Conservation (phyloP, 2,797 vertebrate genomes). For the Malurus leucopterus region DNA sequence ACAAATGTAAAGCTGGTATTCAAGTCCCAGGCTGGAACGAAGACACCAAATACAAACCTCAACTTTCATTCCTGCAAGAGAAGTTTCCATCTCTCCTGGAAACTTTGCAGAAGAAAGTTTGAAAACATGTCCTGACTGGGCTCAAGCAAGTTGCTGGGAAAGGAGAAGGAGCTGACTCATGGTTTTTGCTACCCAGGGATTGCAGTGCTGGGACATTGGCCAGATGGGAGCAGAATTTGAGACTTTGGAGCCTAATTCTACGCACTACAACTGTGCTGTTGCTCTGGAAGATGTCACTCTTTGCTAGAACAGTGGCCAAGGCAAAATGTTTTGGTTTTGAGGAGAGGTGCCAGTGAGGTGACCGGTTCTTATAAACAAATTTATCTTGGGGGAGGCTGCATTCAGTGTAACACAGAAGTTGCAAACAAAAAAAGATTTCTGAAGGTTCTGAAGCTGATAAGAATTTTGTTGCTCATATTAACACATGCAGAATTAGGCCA, state of each 20-base stretch:
- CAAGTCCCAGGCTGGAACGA: not conserved
- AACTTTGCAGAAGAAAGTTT: slow-evolving; percentile 28
- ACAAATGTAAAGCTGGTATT: slow-evolving; percentile 9
- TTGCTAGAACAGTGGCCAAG: not conserved
- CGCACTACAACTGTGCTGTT: not conserved
- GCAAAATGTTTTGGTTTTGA: not conserved
- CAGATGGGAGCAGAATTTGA: not conserved
- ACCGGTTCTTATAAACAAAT: not conserved
- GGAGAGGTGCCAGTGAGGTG: not conserved
- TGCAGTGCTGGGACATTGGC: not conserved
- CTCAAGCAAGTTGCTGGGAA: not conserved
- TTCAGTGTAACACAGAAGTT: not conserved
- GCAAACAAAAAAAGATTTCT: not conserved
- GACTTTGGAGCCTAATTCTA: not conserved
- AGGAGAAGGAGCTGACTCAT: slow-evolving; percentile 39
- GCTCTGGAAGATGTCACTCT: not conserved
- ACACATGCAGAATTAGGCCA: not conserved
- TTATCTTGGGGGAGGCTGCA: not conserved
- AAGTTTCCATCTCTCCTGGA: slow-evolving; percentile 26
- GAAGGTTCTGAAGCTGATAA: not conserved
- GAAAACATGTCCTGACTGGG: slow-evolving; percentile 36
- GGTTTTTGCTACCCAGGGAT: not conserved
- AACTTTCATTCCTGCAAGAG: slow-evolving; percentile 26
- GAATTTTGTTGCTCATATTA: not conserved
- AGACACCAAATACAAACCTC: slow-evolving; percentile 12